Evolutionary conservation across 1,140 invertebrate genomes (phyloP).

Genomic region (Ceratoteleas bidentatus): DNA sequence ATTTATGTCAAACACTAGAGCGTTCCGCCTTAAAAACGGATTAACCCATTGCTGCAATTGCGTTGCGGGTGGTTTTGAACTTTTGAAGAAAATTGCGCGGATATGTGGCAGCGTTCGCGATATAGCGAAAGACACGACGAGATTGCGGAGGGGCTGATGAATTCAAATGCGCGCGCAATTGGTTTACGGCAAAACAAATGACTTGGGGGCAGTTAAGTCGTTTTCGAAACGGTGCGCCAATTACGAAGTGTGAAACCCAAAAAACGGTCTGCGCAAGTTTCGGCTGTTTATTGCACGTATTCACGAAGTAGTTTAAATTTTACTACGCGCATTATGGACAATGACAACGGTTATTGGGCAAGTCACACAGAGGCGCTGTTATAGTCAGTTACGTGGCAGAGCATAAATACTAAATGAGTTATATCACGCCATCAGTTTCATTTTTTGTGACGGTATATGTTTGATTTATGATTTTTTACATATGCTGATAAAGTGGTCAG

Average conservation of each 20-base stretch:
- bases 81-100: too few species aligned
- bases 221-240: neutral
- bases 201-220: neutral
- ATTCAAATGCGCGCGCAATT: neutral
- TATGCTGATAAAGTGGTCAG: too few species aligned
- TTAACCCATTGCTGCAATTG: neutral
- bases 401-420: constrained; percentile 11
- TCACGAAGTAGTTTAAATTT: constrained; percentile 21
- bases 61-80: too few species aligned
- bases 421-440: neutral
- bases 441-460: neutral
- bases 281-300: constrained; percentile 9
- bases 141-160: too few species aligned
- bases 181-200: neutral
- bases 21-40: neutral
- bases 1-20: neutral
- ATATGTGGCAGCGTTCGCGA: too few species aligned
- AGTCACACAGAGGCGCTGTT: constrained; percentile 12
- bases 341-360: constrained; percentile 26
- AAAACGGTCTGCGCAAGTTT: constrained; percentile 5
- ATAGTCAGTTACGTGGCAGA: constrained; percentile 18
- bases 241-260: constrained; percentile 1
- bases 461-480: neutral
- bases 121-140: too few species aligned
- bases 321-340: constrained; percentile 19